Conservation (phyloP, 2,888 invertebrate species). For the Caenorhabditis angaria region DNA sequence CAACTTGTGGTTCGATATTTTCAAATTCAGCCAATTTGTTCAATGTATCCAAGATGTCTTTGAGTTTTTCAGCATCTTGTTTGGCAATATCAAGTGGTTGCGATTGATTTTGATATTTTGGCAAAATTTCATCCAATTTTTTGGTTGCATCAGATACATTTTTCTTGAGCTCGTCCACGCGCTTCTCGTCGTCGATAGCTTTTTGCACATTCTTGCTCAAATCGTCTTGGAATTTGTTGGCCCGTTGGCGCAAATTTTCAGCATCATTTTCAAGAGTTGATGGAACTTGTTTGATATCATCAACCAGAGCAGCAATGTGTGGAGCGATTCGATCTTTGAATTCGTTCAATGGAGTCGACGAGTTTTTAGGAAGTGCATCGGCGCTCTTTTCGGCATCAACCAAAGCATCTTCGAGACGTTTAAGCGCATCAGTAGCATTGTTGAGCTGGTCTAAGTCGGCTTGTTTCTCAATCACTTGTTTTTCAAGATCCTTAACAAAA, state of each 20-base stretch:
- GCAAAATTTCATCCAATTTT: slow-evolving; percentile 32
- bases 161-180: slow-evolving; percentile 35
- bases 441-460: slow-evolving; percentile 36
- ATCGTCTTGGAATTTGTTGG: slow-evolving; percentile 32
- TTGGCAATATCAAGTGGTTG: slow-evolving; percentile 42
- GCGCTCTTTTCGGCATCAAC: slow-evolving; percentile 38
- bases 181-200: slow-evolving; percentile 38
- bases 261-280: slow-evolving; percentile 7
- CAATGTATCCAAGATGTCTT: slow-evolving; percentile 22
- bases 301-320: slow-evolving; percentile 8
- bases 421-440: slow-evolving; percentile 40
- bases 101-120: slow-evolving; percentile 30
- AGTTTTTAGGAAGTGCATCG: slow-evolving; percentile 22
- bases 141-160: slow-evolving; percentile 23
- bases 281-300: slow-evolving; percentile 2
- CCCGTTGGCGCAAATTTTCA: slow-evolving; percentile 24
- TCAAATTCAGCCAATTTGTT: background rate
- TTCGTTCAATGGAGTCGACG: slow-evolving; percentile 23
- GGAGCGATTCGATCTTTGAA: slow-evolving; percentile 23
- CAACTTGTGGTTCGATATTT: slow-evolving; percentile 18
- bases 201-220: slow-evolving; percentile 31
- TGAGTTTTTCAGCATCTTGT: slow-evolving; percentile 27
- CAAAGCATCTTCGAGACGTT: slow-evolving; percentile 39
- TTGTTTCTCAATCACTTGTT: slow-evolving; percentile 35
- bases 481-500: slow-evolving; percentile 14